Conservation (phyloP, 1,140 invertebrate species). For the Chironomus striatipennis region DNA sequence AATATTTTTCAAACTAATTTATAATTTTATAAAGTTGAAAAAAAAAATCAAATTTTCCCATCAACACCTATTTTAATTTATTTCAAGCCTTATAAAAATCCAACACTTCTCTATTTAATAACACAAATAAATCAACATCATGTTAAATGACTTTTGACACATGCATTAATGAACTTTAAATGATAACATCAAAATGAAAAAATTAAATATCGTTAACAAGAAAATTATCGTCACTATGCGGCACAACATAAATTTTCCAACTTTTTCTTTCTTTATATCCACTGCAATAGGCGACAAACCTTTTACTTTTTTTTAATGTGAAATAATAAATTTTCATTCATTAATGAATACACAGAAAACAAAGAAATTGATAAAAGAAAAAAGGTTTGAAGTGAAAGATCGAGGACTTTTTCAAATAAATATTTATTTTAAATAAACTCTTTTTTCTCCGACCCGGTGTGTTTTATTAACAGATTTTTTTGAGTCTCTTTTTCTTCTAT, state of each 20-base stretch:
- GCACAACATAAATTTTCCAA: too few species aligned
- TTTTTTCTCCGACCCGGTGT: background rate
- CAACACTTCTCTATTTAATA: too few species aligned
- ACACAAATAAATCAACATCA: background rate
- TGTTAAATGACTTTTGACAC: background rate
- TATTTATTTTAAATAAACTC: background rate
- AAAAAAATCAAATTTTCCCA: too few species aligned
- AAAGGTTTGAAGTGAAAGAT: background rate
- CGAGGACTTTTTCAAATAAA: background rate
- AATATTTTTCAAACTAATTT: too few species aligned
- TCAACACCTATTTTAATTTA: too few species aligned
- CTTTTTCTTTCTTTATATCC: background rate
- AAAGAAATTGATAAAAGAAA: too few species aligned
- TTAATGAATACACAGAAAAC: background rate
- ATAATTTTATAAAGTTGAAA: too few species aligned
- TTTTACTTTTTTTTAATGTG: background rate
- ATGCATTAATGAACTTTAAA: background rate
- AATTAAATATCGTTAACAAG: too few species aligned
- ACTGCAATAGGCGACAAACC: background rate
- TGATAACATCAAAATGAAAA: background rate
- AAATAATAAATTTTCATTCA: background rate
- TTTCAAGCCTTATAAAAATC: too few species aligned
- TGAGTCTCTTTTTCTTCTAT: too few species aligned
- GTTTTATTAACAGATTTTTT: constrained; percentile 9
- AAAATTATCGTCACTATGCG: too few species aligned